Evolutionary conservation across 2,888 invertebrate genomes (phyloP), one percentile per base, ranked within the genome.

Genomic region (Thecophora atra): DNA sequence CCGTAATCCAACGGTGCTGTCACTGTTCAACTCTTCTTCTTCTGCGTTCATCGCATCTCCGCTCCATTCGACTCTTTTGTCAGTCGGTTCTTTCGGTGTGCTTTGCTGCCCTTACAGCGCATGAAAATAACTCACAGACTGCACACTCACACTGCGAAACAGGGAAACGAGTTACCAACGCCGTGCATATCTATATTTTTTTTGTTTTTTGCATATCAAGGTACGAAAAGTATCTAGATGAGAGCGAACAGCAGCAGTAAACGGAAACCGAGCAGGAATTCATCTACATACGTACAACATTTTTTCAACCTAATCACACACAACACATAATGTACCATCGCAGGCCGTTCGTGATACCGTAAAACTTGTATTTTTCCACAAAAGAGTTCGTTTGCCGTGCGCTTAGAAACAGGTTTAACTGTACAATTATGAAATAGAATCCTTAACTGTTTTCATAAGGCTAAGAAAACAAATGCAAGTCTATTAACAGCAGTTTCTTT

Each of bases 1-100:
- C 60, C 51, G 69, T 51, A 62, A 69, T 54, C 44, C 60, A 69
- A 69, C 69, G 62, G 69, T 60, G n/a, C 26, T 69, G n/a, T 21
- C 60, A n/a, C n/a, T 69, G 3, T 28, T 28, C 28, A 24, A 24
- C 26, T 58, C 17, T 58, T 13, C 58, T 26, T 58, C 24, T 56
- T 19, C 56, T 11, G 24, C 24, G 58, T 13, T 58, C 28, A 58
- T 28, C 28, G 8, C 58, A 28, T 26, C 24, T 58, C 58, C n/a
- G n/a, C n/a, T n/a, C n/a, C n/a, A n/a, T 28, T 58, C 13, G 13
- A 28, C 58, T 58, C 58, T 15, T 56, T 24, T 58, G n/a, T 58
- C 8, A 47, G 28, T 58, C n/a, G 24, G 13, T 26, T 56, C 56
- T n/a, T 58, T 2, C 26, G 6, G 58, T 28, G 4, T 7, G 58